Evolutionary conservation across 2,797 vertebrate genomes (phyloP).

Genomic region (Harpagifer antarcticus): DNA sequence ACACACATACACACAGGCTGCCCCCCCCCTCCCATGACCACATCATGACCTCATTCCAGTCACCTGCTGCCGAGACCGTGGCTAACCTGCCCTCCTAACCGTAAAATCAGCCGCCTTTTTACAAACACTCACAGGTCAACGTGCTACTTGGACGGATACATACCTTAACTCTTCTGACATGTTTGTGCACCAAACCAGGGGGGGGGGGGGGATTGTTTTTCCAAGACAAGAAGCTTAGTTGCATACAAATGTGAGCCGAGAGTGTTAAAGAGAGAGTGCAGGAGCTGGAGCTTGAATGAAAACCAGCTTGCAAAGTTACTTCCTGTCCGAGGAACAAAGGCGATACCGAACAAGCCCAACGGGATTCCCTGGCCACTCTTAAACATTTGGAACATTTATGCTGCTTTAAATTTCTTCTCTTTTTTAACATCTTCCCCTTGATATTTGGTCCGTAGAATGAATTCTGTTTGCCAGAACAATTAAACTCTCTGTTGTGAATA

Average conservation of each 20-base stretch:
- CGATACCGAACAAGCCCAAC: constrained; percentile 70
- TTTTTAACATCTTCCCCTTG: constrained; percentile 73
- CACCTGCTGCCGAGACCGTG: constrained; percentile 87
- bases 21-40: constrained; percentile 80
- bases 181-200: constrained; percentile 57
- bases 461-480: constrained; percentile 79
- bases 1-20: constrained; percentile 28
- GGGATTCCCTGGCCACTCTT: constrained; percentile 75
- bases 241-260: constrained; percentile 26
- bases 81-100: constrained; percentile 82
- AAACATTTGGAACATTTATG: constrained; percentile 82
- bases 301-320: constrained; percentile 79
- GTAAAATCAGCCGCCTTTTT: constrained; percentile 82
- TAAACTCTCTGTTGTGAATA: constrained; percentile 69
- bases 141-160: constrained; percentile 57
- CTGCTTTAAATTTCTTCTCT: constrained; percentile 75
- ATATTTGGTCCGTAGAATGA: constrained; percentile 75
- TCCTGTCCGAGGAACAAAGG: constrained; percentile 80
- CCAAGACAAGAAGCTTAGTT: constrained; percentile 15
- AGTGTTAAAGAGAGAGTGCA: constrained; percentile 22
- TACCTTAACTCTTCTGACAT: constrained; percentile 48
- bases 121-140: constrained; percentile 69
- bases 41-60: constrained; percentile 82
- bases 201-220: constrained; percentile 42
- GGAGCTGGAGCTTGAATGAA: constrained; percentile 70